These are phyloP conservation scores for Biston stratarius DNA, from an alignment of 2,888 invertebrate species.

Conservation along the genomic window DNA sequence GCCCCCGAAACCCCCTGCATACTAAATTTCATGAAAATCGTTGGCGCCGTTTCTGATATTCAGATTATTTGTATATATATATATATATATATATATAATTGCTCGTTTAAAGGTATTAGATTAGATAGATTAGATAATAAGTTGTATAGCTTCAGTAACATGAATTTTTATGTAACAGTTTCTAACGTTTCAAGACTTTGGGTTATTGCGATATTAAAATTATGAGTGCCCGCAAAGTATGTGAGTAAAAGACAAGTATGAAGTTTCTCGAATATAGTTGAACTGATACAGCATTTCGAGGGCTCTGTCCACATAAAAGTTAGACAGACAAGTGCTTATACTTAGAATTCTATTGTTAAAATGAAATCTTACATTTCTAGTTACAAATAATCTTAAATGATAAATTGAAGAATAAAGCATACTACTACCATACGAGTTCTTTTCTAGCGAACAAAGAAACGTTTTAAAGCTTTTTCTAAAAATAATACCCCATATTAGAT, in stretches of 20 bases:
- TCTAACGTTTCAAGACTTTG: conserved; percentile 56
- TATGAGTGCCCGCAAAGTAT: conserved; percentile 61
- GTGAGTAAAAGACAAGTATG: conserved; percentile 33
- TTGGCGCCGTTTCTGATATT: too few relatives aligned
- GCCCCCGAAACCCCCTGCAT: too few relatives aligned
- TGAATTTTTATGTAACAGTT: conserved; percentile 47
- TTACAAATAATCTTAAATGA: not conserved
- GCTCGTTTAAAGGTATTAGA: too few relatives aligned
- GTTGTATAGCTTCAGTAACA: conserved; percentile 65
- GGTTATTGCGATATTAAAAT: conserved; percentile 76
- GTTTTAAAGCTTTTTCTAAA: not conserved
- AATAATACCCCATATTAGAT: not conserved
- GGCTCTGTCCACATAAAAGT: not conserved
- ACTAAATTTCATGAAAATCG: too few relatives aligned
- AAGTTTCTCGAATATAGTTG: conserved; percentile 47
- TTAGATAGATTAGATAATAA: too few relatives aligned
- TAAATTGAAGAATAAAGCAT: not conserved
- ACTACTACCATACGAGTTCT: not conserved
- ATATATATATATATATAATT: too few relatives aligned
- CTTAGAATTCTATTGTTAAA: not conserved
- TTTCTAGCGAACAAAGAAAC: not conserved
- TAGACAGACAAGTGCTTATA: not conserved
- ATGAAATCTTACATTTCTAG: not conserved
- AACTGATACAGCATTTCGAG: conserved; percentile 7
- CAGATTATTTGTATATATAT: too few relatives aligned